Evolutionary conservation across 2,888 invertebrate species (phyloP).

Genomic region (Spilosoma lubricipeda): DNA sequence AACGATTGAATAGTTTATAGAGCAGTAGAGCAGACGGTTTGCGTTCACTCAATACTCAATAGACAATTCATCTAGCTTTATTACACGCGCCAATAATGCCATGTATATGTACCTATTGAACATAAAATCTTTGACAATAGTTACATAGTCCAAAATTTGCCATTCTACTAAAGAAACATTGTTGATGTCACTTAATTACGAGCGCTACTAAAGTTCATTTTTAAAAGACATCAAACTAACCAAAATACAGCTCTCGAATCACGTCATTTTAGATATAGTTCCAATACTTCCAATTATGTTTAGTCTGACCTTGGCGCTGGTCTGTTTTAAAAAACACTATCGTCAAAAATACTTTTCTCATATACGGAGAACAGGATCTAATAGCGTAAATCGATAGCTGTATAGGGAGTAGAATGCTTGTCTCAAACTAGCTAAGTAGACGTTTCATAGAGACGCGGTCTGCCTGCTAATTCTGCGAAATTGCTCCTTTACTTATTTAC

Average conservation of each 20-base stretch:
- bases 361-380: constrained; percentile 23
- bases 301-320: constrained; percentile 35
- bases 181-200: neutral
- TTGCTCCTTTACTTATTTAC: constrained; percentile 25
- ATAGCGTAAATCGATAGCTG: constrained; percentile 26
- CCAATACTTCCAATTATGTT: constrained; percentile 26
- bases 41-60: constrained; percentile 65
- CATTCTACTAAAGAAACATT: neutral
- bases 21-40: constrained; percentile 58
- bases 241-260: constrained; percentile 24
- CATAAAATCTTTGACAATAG: constrained; percentile 36
- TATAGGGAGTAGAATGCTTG: constrained; percentile 22
- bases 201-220: neutral
- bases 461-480: constrained; percentile 38
- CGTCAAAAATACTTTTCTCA: constrained; percentile 20
- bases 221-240: constrained; percentile 26
- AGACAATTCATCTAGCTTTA: constrained; percentile 71
- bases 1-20: constrained; percentile 70
- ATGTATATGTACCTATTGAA: constrained; percentile 27
- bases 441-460: constrained; percentile 38
- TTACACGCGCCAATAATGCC: constrained; percentile 60
- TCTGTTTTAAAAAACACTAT: constrained; percentile 20
- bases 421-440: constrained; percentile 22
- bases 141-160: constrained; percentile 40
- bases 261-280: constrained; percentile 32